Evolutionary conservation across 2,888 invertebrate species (phyloP).

Genomic region (Theretra japonica): DNA sequence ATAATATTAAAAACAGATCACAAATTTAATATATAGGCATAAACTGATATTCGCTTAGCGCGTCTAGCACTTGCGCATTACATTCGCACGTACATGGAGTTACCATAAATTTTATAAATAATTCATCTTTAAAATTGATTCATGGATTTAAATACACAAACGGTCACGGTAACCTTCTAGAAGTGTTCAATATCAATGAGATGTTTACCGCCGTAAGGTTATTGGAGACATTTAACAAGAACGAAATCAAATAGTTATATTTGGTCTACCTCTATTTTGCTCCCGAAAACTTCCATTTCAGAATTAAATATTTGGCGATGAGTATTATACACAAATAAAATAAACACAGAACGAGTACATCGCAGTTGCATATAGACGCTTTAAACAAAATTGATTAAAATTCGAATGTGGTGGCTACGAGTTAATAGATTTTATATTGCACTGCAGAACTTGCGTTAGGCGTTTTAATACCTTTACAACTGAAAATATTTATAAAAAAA

Average conservation of each 20-base stretch:
- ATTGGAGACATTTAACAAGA: neutral
- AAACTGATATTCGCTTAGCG: conserved; percentile 7
- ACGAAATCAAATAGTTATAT: neutral
- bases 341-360: neutral
- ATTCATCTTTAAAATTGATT: too few species aligned
- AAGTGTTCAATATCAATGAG: neutral
- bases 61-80: conserved; percentile 9
- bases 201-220: too few species aligned
- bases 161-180: neutral
- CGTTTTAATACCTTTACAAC: neutral
- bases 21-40: neutral
- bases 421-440: neutral
- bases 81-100: conserved; percentile 3
- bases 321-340: neutral
- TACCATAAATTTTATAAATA: neutral
- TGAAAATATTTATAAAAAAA: neutral
- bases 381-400: neutral
- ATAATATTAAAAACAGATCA: neutral
- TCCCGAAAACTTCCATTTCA: neutral
- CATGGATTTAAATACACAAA: neutral
- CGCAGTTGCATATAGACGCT: neutral
- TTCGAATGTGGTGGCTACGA: neutral
- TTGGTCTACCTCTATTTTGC: neutral
- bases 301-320: neutral
- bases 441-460: neutral